Percentiles rank a stretch among this genome's conserved stretches.
phyloP scores from a whole-genome alignment of 2,888 invertebrate species.

The Automeris io region DNA sequence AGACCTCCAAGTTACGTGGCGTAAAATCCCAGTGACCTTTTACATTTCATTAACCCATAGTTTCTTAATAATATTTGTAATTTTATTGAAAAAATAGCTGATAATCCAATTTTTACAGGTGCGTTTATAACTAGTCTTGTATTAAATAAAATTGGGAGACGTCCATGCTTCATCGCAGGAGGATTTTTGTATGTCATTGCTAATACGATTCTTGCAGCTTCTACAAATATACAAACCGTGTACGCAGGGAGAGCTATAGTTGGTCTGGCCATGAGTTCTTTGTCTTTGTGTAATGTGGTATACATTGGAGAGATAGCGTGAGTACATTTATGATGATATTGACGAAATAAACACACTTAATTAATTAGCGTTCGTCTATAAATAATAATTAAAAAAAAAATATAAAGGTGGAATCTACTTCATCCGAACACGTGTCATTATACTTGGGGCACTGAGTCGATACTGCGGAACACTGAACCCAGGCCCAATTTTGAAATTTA shows the following conservation, averaged over 20 bases:
- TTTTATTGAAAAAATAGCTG: not conserved
- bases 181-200: conserved; percentile 4
- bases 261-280: not conserved
- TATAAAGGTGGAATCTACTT: too few species aligned
- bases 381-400: too few species aligned
- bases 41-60: too few species aligned
- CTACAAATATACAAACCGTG: not conserved
- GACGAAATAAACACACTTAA: too few species aligned
- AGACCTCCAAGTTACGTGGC: too few species aligned
- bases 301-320: conserved; percentile 18
- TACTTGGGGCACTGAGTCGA: too few species aligned
- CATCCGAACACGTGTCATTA: too few species aligned
- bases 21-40: too few species aligned
- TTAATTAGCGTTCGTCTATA: too few species aligned
- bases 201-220: not conserved
- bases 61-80: too few species aligned
- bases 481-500: too few species aligned
- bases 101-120: conserved; percentile 10
- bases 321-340: conserved; percentile 3
- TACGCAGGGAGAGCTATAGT: not conserved
- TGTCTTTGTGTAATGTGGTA: not conserved
- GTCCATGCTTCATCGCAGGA: conserved; percentile 9
- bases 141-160: conserved; percentile 12
- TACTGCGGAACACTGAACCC: too few species aligned
- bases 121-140: conserved; percentile 8